These are phyloP conservation scores for Phrynosoma platyrhinos DNA, from an alignment of 2,113 vertebrate species.

Conservation along the genomic window DNA sequence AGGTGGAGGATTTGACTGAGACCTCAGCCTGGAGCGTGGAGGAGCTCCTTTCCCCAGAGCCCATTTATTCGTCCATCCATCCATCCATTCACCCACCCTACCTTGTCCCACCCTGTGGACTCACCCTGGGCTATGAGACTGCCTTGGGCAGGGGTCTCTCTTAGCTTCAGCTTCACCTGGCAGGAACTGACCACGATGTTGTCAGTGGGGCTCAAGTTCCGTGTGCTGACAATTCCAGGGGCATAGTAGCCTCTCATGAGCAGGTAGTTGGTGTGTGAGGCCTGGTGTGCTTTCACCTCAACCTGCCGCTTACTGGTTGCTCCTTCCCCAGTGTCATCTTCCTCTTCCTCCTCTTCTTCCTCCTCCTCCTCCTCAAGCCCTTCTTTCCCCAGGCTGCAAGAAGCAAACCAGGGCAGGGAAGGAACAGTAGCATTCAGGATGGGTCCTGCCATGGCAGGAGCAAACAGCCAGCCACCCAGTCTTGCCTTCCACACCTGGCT, in stretches of 20 bases:
- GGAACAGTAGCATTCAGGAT: neutral
- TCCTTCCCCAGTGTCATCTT: slow-evolving; percentile 82
- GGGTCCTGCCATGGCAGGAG: neutral
- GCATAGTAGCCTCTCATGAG: slow-evolving; percentile 91
- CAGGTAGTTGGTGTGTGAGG: slow-evolving; percentile 96
- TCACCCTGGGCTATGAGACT: slow-evolving; percentile 79
- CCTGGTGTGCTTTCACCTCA: slow-evolving; percentile 88
- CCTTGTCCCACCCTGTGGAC: slow-evolving; percentile 20
- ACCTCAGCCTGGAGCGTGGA: neutral
- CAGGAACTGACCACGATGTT: slow-evolving; percentile 95
- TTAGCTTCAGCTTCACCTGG: slow-evolving; percentile 83
- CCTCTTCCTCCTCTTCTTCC: slow-evolving; percentile 82
- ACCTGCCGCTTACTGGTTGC: slow-evolving; percentile 77
- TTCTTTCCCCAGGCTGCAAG: slow-evolving; percentile 83
- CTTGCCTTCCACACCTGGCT: no score
- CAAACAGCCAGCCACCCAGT: neutral
- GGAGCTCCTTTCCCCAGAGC: neutral
- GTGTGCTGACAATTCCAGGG: slow-evolving; percentile 86
- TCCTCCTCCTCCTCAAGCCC: slow-evolving; percentile 83
- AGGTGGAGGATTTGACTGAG: neutral
- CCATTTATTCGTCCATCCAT: neutral
- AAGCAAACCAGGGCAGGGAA: neutral
- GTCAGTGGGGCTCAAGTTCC: slow-evolving; percentile 90
- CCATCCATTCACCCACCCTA: no score
- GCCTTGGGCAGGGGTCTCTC: slow-evolving; percentile 71